Base-by-base conservation (phyloP, 2,113 vertebrate genomes). In the Perognathus longimembris region DNA sequence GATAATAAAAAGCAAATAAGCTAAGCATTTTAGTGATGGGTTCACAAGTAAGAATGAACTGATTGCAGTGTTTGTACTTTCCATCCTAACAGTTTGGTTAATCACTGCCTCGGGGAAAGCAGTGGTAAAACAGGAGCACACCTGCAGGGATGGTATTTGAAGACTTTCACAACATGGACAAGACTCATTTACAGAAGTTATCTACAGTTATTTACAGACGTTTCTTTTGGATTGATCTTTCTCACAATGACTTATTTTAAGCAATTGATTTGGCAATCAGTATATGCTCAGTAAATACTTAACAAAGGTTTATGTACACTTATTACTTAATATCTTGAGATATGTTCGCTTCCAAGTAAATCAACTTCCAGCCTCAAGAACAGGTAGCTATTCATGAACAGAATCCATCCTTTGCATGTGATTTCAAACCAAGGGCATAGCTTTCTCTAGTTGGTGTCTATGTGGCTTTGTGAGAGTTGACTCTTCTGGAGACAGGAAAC, bases 191-290 rank as follows among this genome's bases (percentile, higher is more conserved):
- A 70, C 59, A 61, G 50, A 15, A 54, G 50, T 54, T 54, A 7
- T 34, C 81, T 73, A 32, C 34, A 42, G 28, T 10, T n/a, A n/a
- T n/a, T n/a, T n/a, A n/a, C n/a, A n/a, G n/a, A n/a, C n/a, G n/a
- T 1, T 79, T 92, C 36, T 59, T 79, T 71, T 89, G 66, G 89
- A 78, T 36, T 83, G n/a, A 83, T 77, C 38, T 85, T 67, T 88
- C 57, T 78, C 22, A 21, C 76, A 91, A 88, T 80, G 77, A 89
- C 7, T 7, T 94, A 26, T 10, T 83, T 70, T 64, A 40, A 45
- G 42, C 10, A 66, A 36, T 67, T 30, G 67, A 2, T 91, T 89
- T 76, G 61, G 54, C 11, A 32, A 22, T 86, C 85, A 54, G 5
- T 21, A 75, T 40, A 15, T 84, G 83, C 34, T 91, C 67, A 57